Evolutionary conservation across 2,888 invertebrate genomes (phyloP), one percentile per base, ranked within the genome.

Genomic region (Trachelus tabidus): DNA sequence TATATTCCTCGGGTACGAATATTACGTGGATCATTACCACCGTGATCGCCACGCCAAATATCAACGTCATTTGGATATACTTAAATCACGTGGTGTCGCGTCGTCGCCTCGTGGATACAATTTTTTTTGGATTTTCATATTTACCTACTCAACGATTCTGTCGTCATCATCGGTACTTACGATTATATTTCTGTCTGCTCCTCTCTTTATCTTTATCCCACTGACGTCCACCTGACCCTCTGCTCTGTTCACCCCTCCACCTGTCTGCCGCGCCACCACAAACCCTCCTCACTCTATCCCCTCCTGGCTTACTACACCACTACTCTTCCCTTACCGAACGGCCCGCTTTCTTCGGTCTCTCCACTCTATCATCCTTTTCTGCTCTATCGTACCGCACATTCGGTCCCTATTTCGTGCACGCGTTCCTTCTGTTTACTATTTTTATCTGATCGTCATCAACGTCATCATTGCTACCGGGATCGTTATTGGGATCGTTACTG

Each of bases 191-290:
- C 76, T 81, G 76, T 81, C 83, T 83, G 80, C 56, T 68, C 15
- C 82, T 81, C 76, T 83, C 81, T 83, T 81, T 81, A 77, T 83
- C 81, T 79, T 77, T 82, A 81, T 77, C 80, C 87, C 91, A 92
- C 92, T 90, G 92, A 91, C 92, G 92, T 92, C 92, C 92, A 92
- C 90, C 91, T 90, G 92, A 92, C 79, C 77, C 81, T 90, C 87
- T 78, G 87, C 91, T 92, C 92, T 90, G 92, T 81, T 86, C 81
- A 84, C 88, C 88, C 89, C 85, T 88, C 86, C 88, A 88, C 87
- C 89, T 87, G 85, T 88, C 88, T 87, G 85, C 80, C 83, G 87
- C 83, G 86, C 85, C 84, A 83, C 81, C 84, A 40, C 76, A 33
- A 40, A 80, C 82, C 76, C 79, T 81, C 75, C 81, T 78, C 81